A percentile compares a stretch with the other conserved stretches of the same genome.
Conservation (phyloP, 2,888 invertebrate species). For the Nomada goodeniana region DNA sequence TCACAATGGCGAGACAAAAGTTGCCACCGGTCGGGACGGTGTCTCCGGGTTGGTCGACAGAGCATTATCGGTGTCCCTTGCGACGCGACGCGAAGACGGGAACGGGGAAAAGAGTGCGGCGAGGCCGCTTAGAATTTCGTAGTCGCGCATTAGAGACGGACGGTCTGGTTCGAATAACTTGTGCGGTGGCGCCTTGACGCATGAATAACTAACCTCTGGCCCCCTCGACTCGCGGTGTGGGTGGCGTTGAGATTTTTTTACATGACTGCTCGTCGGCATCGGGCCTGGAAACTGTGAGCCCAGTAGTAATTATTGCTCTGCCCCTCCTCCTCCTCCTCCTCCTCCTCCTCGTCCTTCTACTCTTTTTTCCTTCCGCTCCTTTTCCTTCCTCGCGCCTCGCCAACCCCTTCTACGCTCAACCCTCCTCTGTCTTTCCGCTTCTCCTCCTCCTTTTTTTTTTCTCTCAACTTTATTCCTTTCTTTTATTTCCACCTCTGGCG, state of each 20-base stretch:
- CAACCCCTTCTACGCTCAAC: constrained; percentile 24
- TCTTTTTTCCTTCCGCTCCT: constrained; percentile 60
- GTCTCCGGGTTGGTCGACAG: background rate
- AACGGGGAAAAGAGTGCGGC: background rate
- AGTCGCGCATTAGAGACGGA: constrained; percentile 75
- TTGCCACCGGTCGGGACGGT: no score
- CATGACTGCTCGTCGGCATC: constrained; percentile 75
- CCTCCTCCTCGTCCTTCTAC: constrained; percentile 43
- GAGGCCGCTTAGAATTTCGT: constrained; percentile 66
- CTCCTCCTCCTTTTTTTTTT: background rate
- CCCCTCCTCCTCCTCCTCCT: constrained; percentile 47
- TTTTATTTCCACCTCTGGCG: constrained; percentile 1
- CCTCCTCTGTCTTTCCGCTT: constrained; percentile 33
- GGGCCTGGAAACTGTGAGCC: constrained; percentile 76
- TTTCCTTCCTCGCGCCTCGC: constrained; percentile 52
- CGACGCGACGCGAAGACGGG: background rate
- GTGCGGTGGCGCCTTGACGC: constrained; percentile 81
- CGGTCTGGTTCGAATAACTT: constrained; percentile 81
- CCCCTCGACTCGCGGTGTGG: constrained; percentile 76
- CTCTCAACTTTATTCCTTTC: background rate
- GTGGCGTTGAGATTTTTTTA: constrained; percentile 81
- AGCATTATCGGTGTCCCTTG: constrained; percentile 30
- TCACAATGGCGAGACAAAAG: constrained; percentile 17
- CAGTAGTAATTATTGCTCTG: constrained; percentile 78
- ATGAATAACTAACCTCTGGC: constrained; percentile 82